Base-by-base conservation (phyloP, 2,797 vertebrate genomes). In the Uromys caudimaculatus region DNA sequence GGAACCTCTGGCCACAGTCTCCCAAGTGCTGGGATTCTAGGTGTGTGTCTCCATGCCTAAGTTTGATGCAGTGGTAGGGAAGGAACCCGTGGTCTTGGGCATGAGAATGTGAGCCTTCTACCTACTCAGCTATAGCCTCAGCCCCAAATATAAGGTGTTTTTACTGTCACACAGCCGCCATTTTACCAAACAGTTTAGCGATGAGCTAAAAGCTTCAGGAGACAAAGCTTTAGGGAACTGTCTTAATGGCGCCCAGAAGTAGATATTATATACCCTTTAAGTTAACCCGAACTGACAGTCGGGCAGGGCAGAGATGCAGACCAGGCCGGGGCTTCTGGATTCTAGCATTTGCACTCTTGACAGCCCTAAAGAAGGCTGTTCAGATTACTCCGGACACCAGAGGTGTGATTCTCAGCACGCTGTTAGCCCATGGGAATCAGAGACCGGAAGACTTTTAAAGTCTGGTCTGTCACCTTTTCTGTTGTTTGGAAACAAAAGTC, bases 121-220 rank as follows among this genome's bases (percentile, higher is more conserved):
- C 44, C 82, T 0, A 8, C 44, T 23, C 32, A 50, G 19, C 6
- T 50, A 5, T 8, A 14, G 29, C 23, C 41, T 64, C 41, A 35
- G 41, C 60, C 60, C 56, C 41, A 41, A 7, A 38, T 27, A 2
- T 4, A 6, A 84, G 17, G 29, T 35, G 4, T 92, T 88, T 90
- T 97, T 94, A 73, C 77, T 73, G 32, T 24, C n/a, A 67, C 29
- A 64, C 19, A 9, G 38, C 58, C 6, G 27, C 73, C 58, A 60
- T 67, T 75, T 84, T 96, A 81, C 90, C 78, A 86, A 64, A 54
- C 84, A 67, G 94, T 94, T 95, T 95, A 94, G 50, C 84, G 84
- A 29, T 89, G 67, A 73, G 3, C 56, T 94, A 78, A 93, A 85
- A 82, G 89, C 90, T 95, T 95, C 44, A 47, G 38, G 19, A 90